Evolutionary conservation across 2,888 invertebrate species (phyloP), one percentile per base, ranked within the genome.

Genomic region (Scaeva pyrastri): DNA sequence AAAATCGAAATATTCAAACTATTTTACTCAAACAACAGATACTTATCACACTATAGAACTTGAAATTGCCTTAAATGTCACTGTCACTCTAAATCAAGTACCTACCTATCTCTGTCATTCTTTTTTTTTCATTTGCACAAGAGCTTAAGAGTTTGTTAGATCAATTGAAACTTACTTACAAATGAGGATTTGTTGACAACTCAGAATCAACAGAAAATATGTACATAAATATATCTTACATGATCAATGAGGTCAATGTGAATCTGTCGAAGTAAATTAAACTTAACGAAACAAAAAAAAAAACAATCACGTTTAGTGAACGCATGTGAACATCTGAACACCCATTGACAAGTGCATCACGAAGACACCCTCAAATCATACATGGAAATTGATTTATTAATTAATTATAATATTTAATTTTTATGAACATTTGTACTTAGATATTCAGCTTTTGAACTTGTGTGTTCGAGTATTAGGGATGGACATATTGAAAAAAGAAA

Each of bases 321-420:
- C 50, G 50, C 60, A 80, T 74, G 36, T 26, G 52, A 74, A 31
- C 31, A n/a, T n/a, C 31, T 31, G 31, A 31, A 64, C 81, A 70
- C 75, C 66, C 77, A 72, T 66, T 50, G n/a, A 23, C 31, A 66
- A 50, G 31, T 48, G 41, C 58, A 66, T 66, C 66, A 58, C 2
- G 55, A 82, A 66, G 66, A 77, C 77, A 68, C 82, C 82, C 82
- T 41, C 60, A 48, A 12, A 43, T 77, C 56, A 41, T 45, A 64
- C 45, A 62, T 56, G 52, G 48, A 21, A 71, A 73, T 80, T 76
- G 71, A 84, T 76, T 76, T 68, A 77, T 81, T 62, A 12, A 56
- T 66, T 68, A 68, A 72, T 80, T 71, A 71, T 64, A 64, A 64
- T 58, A 39, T 12, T 11, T 14, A 39, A 41, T 60, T 8, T 21